Percentiles rank a stretch among this genome's conserved stretches.
phyloP scores from a whole-genome alignment of 35 echinoderm and acorn worm species.

The Heliocidaris tuberculata region DNA sequence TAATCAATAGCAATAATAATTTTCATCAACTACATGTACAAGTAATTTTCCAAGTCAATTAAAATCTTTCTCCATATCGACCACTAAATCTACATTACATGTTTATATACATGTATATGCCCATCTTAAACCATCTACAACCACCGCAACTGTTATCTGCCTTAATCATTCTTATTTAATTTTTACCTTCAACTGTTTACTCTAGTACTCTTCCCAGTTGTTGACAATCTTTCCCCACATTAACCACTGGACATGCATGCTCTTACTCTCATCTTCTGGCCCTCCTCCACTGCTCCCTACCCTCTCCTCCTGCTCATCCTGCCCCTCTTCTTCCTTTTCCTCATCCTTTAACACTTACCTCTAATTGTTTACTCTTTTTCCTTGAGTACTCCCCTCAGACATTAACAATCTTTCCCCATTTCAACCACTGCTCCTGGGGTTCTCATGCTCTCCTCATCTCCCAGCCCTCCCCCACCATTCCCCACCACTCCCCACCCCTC shows the following conservation, averaged over 20 bases:
- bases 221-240: constrained; percentile 99
- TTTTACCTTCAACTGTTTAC: background rate
- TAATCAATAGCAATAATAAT: too few relatives aligned
- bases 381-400: constrained; percentile 73
- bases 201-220: constrained; percentile 89
- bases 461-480: background rate
- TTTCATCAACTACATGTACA: too few relatives aligned
- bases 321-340: constrained; percentile 14
- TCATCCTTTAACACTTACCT: constrained; percentile 51
- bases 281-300: constrained; percentile 18
- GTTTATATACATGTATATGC: constrained; percentile 33
- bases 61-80: constrained; percentile 95
- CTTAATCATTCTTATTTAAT: background rate
- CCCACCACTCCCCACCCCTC: background rate
- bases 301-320: constrained; percentile 26
- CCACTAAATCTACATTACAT: constrained; percentile 81
- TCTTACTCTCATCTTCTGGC: constrained; percentile 52
- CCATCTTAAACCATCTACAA: background rate
- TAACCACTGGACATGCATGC: constrained; percentile 87
- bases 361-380: constrained; percentile 78
- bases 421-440: constrained; percentile 86
- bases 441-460: constrained; percentile 54
- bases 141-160: constrained; percentile 15
- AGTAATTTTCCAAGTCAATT: constrained; percentile 80
- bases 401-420: constrained; percentile 98